Percentiles rank a stretch among this genome's conserved stretches.
These are phyloP conservation scores for Phyllostomus hastatus DNA, from an alignment of 2,113 vertebrate genomes.

Conservation along the genomic window DNA sequence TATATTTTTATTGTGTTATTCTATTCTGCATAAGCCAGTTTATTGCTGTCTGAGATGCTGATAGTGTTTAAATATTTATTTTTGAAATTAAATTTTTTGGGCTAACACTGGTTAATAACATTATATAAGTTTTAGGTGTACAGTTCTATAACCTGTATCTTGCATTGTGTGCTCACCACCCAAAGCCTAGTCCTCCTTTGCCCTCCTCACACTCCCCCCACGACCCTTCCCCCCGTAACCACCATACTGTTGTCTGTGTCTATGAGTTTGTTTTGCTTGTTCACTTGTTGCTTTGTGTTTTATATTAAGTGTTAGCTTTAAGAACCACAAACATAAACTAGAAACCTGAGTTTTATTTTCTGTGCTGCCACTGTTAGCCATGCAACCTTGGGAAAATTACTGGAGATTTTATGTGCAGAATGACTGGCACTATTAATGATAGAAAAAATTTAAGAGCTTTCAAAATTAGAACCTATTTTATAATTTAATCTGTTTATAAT, in stretches of 20 bases:
- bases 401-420: background rate
- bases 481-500: background rate
- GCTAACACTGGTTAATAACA: background rate
- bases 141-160: no score
- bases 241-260: background rate
- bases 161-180: background rate
- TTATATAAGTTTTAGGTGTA: background rate
- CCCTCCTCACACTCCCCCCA: no score
- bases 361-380: background rate
- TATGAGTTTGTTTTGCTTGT: background rate
- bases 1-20: background rate
- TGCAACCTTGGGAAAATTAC: background rate
- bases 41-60: background rate
- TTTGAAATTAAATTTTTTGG: background rate
- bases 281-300: background rate
- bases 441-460: background rate
- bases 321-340: background rate
- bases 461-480: background rate
- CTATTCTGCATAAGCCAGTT: background rate
- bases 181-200: background rate
- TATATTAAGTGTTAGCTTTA: background rate
- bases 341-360: background rate
- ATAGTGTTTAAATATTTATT: constrained; percentile 22
- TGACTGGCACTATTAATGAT: background rate
- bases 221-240: background rate